Evolutionary conservation across 2,113 vertebrate genomes (phyloP).

Genomic region (Murina feae): DNA sequence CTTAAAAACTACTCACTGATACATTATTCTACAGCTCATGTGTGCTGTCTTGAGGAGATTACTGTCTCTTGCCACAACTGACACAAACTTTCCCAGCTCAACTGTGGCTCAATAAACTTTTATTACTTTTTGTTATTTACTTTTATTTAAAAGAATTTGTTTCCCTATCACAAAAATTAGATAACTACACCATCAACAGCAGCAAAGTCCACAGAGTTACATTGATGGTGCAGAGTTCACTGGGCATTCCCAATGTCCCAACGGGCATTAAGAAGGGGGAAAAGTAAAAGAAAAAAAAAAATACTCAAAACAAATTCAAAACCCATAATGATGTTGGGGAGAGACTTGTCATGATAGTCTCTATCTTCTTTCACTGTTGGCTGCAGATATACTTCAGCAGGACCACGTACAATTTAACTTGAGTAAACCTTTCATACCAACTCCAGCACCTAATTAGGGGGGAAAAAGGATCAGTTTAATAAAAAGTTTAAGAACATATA

Average conservation of each 20-base stretch:
- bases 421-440: constrained; percentile 88
- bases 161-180: constrained; percentile 84
- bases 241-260: constrained; percentile 72
- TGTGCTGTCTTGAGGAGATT: constrained; percentile 64
- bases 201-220: constrained; percentile 80
- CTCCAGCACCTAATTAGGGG: constrained; percentile 89
- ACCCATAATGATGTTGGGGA: constrained; percentile 66
- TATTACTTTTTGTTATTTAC: constrained; percentile 79
- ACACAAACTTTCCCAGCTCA: constrained; percentile 76
- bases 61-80: constrained; percentile 64
- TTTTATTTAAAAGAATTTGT: constrained; percentile 86
- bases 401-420: constrained; percentile 72
- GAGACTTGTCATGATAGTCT: constrained; percentile 66
- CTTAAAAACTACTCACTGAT: constrained; percentile 20
- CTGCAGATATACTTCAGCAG: constrained; percentile 72
- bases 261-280: constrained; percentile 57
- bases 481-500: constrained; percentile 45
- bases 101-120: constrained; percentile 83
- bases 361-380: constrained; percentile 71
- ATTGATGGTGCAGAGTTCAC: constrained; percentile 78
- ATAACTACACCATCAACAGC: constrained; percentile 81
- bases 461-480: not conserved
- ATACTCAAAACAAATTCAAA: constrained; percentile 59
- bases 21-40: constrained; percentile 46
- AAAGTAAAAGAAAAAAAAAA: not conserved